Base-by-base conservation (phyloP, 2,888 invertebrate species). In the Dione vanillae region DNA sequence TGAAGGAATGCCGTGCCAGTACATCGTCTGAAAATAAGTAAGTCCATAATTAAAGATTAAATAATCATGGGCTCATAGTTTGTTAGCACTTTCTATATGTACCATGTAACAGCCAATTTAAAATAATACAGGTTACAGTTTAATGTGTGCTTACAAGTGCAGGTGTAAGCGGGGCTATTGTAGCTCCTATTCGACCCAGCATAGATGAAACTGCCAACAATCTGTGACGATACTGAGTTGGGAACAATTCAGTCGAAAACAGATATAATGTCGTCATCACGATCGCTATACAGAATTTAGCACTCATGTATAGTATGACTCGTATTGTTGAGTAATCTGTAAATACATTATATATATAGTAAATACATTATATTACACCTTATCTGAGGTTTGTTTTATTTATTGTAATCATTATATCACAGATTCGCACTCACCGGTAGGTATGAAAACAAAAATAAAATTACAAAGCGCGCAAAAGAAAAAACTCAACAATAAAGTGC, bases 111-210 rank as follows among this genome's bases (percentile, higher is more conserved):
- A 45, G n/a, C n/a, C n/a, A n/a, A 0, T 45, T n/a, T n/a, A 47
- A 9, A 47, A 16, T 47, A 47, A 47, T 47, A 6, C 20, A 19
- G 12, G 19, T 0, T 51, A 20, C 0, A 51, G 20, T 10, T 0
- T 51, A 51, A 51, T 14, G 1, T 52, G n/a, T 45, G 81, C 85
- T 83, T 67, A 94, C 94, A 84, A 95, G 79, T 43, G 95, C 83
- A n/a, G 94, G 94, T 8, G 95, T 94, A 78, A 95, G 94, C 0
- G 95, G 95, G 8, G 95, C 95, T 70, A 94, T 78, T 85, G 95
- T 95, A 0, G 95, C 94, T 0, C 95, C 95, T 65, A 95, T 85
- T 20, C 95, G 89, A 12, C 95, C 95, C 73, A 95, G 89, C 94
- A 95, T 95, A 7, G 95, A 95, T 78, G 95, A 95, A 62, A 94